Percentiles rank a stretch among this genome's conserved stretches.
These are phyloP conservation scores for Steromphala cineraria DNA, from an alignment of 2,888 invertebrate genomes.

Conservation along the genomic window DNA sequence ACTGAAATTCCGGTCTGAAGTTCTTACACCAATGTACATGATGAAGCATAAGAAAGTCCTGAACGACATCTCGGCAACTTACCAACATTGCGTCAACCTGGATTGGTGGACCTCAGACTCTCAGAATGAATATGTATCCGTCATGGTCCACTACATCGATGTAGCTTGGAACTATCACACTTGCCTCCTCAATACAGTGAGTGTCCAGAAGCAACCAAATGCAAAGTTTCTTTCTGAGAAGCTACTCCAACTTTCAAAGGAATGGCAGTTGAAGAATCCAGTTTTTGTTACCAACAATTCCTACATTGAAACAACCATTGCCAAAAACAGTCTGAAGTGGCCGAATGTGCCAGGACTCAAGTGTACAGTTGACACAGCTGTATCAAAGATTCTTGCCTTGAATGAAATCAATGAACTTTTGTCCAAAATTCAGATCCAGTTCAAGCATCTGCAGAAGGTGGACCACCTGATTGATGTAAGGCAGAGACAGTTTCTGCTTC, in stretches of 20 bases:
- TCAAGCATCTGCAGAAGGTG: not conserved
- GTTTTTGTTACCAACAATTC: not conserved
- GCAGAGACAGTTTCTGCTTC: not conserved
- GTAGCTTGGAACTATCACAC: not conserved
- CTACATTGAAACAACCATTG: not conserved
- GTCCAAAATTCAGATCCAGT: not conserved
- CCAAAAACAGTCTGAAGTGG: not conserved
- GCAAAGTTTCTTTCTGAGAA: not conserved
- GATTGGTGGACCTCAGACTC: not conserved
- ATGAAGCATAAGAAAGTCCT: not conserved
- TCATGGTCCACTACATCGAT: not conserved
- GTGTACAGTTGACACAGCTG: not conserved
- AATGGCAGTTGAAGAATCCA: not conserved
- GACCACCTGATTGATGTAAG: not conserved
- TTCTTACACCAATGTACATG: not conserved
- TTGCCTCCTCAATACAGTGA: not conserved
- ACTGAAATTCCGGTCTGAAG: not conserved
- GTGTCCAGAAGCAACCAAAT: not conserved
- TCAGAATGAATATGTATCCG: not conserved
- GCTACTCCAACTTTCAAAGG: not conserved
- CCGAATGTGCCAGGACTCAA: not conserved
- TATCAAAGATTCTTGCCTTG: not conserved
- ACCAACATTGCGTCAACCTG: not conserved
- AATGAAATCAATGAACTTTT: not conserved
- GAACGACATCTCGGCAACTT: not conserved